Evolutionary conservation across 2,888 invertebrate species (phyloP), one percentile per base, ranked within the genome.

Genomic region (Desoria tigrina): DNA sequence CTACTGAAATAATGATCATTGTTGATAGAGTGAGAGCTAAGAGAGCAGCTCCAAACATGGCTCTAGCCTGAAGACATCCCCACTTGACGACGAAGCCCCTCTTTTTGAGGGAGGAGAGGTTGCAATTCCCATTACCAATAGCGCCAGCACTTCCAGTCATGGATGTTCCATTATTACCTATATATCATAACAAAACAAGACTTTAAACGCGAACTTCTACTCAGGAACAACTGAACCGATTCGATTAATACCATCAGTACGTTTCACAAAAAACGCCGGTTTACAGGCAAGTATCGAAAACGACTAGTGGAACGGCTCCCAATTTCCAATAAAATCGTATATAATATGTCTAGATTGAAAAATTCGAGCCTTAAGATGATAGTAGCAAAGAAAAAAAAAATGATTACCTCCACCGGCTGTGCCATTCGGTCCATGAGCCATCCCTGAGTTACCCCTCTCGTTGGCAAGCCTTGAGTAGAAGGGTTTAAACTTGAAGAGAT

Each of bases 61-160:
- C 76, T 66, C 76, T 67, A 28, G 76, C 76, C 67, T 75, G 76
- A 42, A 76, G 73, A 74, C 76, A 76, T 32, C 76, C 76, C 76
- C 76, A 76, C 55, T 75, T 74, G 68, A 74, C 76, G 55, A 74
- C 71, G 61, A 74, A 74, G 23, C 74, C 71, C 67, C 76, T 61
- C 65, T 76, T 76, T 63, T 76, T 76, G 24, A 76, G 65, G 9
- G 69, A 61, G 50, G 74, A 74, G 67, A 74, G 68, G 69, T 74
- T 74, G 63, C 69, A 72, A 60, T 68, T 72, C 57, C 74, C 73
- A 54, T 72, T 74, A 32, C 67, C 65, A 60, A 71, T 67, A 28
- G 69, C 66, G 39, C 66, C 66, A 27, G 68, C 63, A 51, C 66
- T 66, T 37, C 72, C 71, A 39, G 72, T 70, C 42, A 63, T 66